Evolutionary conservation across 92 coral and sea anemone species (phyloP).

Genomic region (Bergia puertoricense): DNA sequence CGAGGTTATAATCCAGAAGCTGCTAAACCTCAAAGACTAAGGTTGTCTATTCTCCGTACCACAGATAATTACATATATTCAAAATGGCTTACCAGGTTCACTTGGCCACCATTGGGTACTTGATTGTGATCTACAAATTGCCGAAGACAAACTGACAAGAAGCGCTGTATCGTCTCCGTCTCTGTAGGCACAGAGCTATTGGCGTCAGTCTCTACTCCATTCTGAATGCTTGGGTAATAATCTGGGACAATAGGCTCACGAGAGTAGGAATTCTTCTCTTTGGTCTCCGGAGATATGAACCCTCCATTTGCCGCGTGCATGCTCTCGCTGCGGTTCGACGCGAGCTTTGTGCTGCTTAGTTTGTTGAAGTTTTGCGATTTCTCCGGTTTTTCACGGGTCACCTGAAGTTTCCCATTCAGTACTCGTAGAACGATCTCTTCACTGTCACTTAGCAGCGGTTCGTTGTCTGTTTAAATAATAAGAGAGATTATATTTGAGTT

Average conservation of each 20-base stretch:
- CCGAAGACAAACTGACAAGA: conserved; percentile 36
- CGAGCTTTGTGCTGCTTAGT: conserved; percentile 9
- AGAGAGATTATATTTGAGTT: not conserved
- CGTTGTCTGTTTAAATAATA: not conserved
- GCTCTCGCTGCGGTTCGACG: not conserved
- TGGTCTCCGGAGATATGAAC: not conserved
- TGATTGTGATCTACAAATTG: conserved; percentile 32
- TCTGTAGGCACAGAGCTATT: conserved; percentile 3
- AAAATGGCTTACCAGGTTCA: conserved; percentile 3
- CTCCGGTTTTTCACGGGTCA: conserved; percentile 18
- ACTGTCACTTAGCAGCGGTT: conserved; percentile 3
- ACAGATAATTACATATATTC: no score
- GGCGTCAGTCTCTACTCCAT: not conserved
- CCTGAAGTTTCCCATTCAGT: conserved; percentile 28
- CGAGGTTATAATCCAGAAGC: not conserved
- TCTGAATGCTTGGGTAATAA: conserved; percentile 1
- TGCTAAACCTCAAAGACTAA: not conserved
- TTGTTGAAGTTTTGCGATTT: not conserved
- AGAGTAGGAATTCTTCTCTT: not conserved
- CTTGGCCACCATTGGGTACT: not conserved
- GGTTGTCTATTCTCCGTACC: not conserved
- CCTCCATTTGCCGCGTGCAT: conserved; percentile 39
- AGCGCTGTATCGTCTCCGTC: conserved; percentile 35
- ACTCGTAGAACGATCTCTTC: conserved; percentile 37
- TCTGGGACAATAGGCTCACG: conserved; percentile 15